Percentiles rank a stretch among this genome's conserved stretches.
Evolutionary conservation across 2,797 vertebrate species (phyloP).

Genomic region (Sternotherus odoratus): DNA sequence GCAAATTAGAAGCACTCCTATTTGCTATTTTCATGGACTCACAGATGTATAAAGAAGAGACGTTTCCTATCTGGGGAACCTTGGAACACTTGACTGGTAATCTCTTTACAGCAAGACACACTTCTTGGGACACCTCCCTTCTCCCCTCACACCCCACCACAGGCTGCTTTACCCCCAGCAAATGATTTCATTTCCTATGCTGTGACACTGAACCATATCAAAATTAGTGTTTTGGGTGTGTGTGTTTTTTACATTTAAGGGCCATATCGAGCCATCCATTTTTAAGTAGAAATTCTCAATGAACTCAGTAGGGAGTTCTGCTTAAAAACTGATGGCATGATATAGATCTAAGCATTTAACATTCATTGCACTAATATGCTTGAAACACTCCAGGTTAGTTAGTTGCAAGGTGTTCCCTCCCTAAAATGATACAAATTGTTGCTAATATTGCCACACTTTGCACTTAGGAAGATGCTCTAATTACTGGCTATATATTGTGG

Average conservation of each 20-base stretch:
- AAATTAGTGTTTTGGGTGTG: background rate
- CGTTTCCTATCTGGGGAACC: background rate
- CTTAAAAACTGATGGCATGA: background rate
- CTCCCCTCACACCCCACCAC: background rate
- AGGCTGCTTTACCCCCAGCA: background rate
- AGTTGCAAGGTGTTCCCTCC: slow-evolving; percentile 3
- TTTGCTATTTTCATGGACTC: background rate
- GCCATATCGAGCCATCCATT: background rate
- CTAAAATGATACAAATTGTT: background rate
- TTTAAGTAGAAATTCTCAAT: slow-evolving; percentile 23
- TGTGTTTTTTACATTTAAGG: background rate
- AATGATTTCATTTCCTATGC: background rate
- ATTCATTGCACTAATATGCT: background rate
- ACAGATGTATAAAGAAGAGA: background rate
- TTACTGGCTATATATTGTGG: background rate
- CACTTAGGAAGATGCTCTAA: background rate
- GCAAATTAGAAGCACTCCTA: background rate
- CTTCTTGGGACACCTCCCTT: background rate
- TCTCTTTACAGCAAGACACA: background rate
- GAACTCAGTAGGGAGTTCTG: background rate
- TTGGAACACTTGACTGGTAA: background rate
- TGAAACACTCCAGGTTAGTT: background rate
- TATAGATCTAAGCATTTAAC: background rate
- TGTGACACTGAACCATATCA: background rate
- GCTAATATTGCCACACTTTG: background rate